A percentile compares a stretch with the other conserved stretches of the same genome.
phyloP scores from a whole-genome alignment of 2,797 vertebrate genomes.

The Sebastes oblongus region DNA sequence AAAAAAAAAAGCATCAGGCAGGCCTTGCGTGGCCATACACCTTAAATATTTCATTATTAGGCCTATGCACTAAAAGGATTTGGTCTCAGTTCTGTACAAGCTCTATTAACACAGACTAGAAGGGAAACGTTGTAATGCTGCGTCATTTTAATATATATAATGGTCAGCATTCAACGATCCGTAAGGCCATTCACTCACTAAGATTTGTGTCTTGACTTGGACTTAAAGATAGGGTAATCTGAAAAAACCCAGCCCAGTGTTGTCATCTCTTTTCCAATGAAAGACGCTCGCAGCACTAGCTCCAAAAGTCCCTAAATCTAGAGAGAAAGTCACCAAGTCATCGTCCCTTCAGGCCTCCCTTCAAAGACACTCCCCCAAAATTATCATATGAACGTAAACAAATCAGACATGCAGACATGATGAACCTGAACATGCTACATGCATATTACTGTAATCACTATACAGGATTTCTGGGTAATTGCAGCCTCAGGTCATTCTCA shows the following conservation, averaged over 20 bases:
- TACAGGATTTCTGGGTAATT: not conserved
- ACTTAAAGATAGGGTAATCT: not conserved
- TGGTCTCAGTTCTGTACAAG: not conserved
- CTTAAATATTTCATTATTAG: slow-evolving; percentile 10
- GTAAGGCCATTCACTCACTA: not conserved
- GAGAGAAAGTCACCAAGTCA: too few species aligned
- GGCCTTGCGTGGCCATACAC: not conserved
- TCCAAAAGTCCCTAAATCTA: too few species aligned
- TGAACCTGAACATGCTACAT: too few species aligned
- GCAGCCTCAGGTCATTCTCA: not conserved
- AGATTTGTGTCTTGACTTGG: not conserved
- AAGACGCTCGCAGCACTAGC: too few species aligned
- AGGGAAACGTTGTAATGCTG: not conserved
- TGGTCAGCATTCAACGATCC: not conserved
- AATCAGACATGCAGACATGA: not conserved
- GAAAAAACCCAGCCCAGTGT: fast-evolving
- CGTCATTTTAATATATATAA: not conserved
- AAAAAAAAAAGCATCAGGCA: not conserved
- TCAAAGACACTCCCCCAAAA: too few species aligned
- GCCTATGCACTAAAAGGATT: not conserved
- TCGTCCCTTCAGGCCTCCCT: too few species aligned
- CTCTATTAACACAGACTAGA: not conserved
- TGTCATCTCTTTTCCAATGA: too few species aligned
- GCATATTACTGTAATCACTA: not conserved
- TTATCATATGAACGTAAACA: too few species aligned